Evolutionary conservation across 2,797 vertebrate species (phyloP), one percentile per base, ranked within the genome.

Genomic region (Tiaroga cobitis): DNA sequence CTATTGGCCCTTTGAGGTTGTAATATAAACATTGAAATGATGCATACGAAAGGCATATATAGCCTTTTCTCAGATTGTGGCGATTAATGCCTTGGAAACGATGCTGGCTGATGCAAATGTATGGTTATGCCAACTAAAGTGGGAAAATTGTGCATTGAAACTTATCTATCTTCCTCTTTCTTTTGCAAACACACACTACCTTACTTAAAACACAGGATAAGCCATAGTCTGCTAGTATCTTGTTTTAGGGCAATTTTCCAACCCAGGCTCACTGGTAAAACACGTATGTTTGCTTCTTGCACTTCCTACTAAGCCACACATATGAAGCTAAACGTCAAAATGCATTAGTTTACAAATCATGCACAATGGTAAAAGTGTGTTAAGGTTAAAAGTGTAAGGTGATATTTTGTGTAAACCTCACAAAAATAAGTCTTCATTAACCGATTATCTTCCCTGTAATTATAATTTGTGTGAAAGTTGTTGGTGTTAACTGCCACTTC

Each of bases 1-100:
- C 77, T 69, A 83, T 68, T 18, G 43, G n/a, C 49, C 70, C 68
- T 67, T 81, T 61, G 72, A 68, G 83, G 54, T 54, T 80, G n/a
- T 80, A 67, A 80, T 49, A 74, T 29, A 80, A 65, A 67, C 32
- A 21, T 54, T 63, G 8, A 65, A 80, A 65, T 73, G 56, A 54
- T 2, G 5, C n/a, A 69, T 41, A 11, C n/a, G 3, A 49, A 67
- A 51, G 6, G 26, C n/a, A 67, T 34, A 37, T 15, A 18, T n/a
- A 21, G 19, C 15, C 32, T 34, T 76, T 41, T 77, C 46, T 54
- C 61, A 68, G 46, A 51, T 56, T 9, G 75, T 2, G 8, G 3
- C 1, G 16, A 77, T 77, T 39, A 77, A 26, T 68, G 82, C 51
- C 49, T 78, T 24, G 49, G 37, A 56, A 56, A 56, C 8, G 0